A percentile compares a stretch with the other conserved stretches of the same genome.
phyloP scores from a whole-genome alignment of 2,113 vertebrate genomes.

The Calypte anna region DNA sequence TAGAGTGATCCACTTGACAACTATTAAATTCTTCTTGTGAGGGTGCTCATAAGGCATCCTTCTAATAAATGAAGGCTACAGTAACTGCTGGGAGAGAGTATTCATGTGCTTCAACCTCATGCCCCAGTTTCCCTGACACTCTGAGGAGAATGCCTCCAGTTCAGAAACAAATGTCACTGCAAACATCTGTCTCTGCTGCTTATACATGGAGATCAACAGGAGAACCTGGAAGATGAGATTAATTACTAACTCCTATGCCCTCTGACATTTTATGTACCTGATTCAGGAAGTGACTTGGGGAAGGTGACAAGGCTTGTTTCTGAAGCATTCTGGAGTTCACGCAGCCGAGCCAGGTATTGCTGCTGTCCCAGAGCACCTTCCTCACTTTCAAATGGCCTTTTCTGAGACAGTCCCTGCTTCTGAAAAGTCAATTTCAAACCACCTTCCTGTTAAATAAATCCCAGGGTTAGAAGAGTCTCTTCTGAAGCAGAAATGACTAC shows the following conservation, averaged over 20 bases:
- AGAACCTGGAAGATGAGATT: background rate
- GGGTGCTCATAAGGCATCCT: background rate
- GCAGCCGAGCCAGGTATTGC: conserved; percentile 91
- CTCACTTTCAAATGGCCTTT: conserved; percentile 89
- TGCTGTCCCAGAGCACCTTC: conserved; percentile 90
- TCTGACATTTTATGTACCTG: conserved; percentile 69
- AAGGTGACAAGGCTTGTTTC: conserved; percentile 90
- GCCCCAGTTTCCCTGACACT: background rate
- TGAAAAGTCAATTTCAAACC: conserved; percentile 99
- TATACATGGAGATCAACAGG: background rate
- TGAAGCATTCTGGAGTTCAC: conserved; percentile 91
- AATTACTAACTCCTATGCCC: background rate
- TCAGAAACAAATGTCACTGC: accelerated
- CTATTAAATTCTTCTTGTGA: background rate
- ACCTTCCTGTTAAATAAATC: conserved; percentile 88
- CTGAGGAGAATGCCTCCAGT: background rate
- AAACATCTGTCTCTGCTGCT: background rate
- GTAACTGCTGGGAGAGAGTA: background rate
- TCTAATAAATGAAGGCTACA: background rate
- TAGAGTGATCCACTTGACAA: background rate
- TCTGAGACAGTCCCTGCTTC: conserved; percentile 93
- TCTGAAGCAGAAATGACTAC: conserved; percentile 43
- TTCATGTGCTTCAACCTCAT: background rate
- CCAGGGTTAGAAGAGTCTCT: conserved; percentile 59
- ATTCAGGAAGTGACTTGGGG: conserved; percentile 84